These are phyloP conservation scores for Tiaroga cobitis DNA, from an alignment of 2,797 vertebrate genomes.

Conservation along the genomic window DNA sequence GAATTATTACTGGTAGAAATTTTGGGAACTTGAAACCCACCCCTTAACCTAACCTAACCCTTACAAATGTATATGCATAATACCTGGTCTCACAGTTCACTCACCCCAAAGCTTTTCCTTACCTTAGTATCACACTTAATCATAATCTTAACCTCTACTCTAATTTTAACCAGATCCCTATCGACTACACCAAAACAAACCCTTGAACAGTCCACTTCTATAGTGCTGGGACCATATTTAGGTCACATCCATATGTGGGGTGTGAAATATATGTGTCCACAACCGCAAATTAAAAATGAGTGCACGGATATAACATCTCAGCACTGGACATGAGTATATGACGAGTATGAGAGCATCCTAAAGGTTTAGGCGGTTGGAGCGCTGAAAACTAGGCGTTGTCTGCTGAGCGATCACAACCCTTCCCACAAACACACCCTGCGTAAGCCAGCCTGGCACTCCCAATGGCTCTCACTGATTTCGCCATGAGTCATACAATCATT, in stretches of 20 bases:
- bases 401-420: neutral
- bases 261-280: neutral
- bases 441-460: constrained; percentile 8
- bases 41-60: neutral
- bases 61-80: neutral
- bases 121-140: neutral
- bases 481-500: constrained; percentile 44
- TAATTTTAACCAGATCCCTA: neutral
- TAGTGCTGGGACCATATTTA: neutral
- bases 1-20: neutral
- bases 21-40: neutral
- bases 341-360: neutral
- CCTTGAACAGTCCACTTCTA: neutral
- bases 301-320: neutral
- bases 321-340: neutral
- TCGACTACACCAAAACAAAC: neutral
- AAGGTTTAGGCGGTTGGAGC: neutral
- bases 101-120: neutral
- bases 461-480: neutral
- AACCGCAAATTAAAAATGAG: neutral
- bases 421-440: neutral
- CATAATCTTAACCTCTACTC: too few relatives aligned
- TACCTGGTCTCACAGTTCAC: neutral
- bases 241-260: neutral
- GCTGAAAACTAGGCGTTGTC: neutral